Conservation (phyloP, 2,797 vertebrate genomes). For the Peromyscus attwateri region DNA sequence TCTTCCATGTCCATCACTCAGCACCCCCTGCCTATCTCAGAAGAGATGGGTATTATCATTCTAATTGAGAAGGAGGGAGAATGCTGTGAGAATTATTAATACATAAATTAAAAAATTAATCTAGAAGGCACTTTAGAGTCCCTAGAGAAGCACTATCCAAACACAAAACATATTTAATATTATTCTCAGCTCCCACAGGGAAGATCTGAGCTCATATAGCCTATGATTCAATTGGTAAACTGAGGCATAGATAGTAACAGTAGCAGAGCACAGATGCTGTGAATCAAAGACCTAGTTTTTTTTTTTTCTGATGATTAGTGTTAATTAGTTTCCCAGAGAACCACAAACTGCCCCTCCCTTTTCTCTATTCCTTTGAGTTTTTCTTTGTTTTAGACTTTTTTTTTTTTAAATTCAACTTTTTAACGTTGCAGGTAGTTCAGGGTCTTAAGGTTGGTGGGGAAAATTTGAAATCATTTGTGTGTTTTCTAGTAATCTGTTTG, state of each 20-base stretch:
- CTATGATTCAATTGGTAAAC: conserved; percentile 52
- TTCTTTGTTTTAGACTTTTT: conserved; percentile 34
- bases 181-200: conserved; percentile 39
- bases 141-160: conserved; percentile 71
- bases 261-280: not conserved
- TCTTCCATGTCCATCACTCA: conserved; percentile 73
- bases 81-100: conserved; percentile 84
- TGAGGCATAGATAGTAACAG: not conserved
- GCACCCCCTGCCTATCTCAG: conserved; percentile 77
- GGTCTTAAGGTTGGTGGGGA: not conserved
- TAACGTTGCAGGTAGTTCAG: conserved; percentile 35
- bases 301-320: not conserved
- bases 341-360: conserved; percentile 23
- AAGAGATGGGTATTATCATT: conserved; percentile 79
- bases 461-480: not conserved
- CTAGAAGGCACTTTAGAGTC: conserved; percentile 74
- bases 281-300: not conserved
- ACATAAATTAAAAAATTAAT: conserved; percentile 84
- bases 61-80: conserved; percentile 76
- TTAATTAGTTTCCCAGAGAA: conserved; percentile 30
- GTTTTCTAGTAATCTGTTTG: conserved; percentile 56
- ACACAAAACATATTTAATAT: conserved; percentile 73
- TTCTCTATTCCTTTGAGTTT: not conserved
- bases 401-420: not conserved
- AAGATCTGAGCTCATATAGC: not conserved